A percentile compares a stretch with the other conserved stretches of the same genome.
These are phyloP conservation scores for Isoperla grammatica DNA, from an alignment of 2,888 invertebrate genomes.

Conservation along the genomic window DNA sequence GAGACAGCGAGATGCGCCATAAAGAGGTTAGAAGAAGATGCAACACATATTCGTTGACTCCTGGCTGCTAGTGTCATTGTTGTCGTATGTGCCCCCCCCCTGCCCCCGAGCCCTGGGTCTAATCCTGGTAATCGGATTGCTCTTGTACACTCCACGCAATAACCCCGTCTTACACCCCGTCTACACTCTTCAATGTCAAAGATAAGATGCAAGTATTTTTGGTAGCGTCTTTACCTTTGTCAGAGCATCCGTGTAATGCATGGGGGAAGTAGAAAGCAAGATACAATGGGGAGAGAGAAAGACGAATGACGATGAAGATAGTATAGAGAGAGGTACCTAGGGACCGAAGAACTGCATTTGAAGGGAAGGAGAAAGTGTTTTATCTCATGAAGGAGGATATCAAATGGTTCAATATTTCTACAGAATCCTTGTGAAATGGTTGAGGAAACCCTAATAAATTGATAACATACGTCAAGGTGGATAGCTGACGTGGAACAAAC, in stretches of 20 bases:
- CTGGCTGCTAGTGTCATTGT: constrained; percentile 23
- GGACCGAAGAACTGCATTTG: background rate
- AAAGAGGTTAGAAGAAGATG: background rate
- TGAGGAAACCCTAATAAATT: constrained; percentile 8
- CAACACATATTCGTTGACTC: constrained; percentile 1
- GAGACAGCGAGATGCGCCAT: background rate
- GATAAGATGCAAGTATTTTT: constrained; percentile 12
- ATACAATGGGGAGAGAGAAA: constrained; percentile 16
- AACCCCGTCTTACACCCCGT: background rate
- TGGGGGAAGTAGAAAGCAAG: constrained; percentile 11
- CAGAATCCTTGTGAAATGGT: background rate
- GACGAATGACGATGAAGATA: constrained; percentile 20
- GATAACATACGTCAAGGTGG: background rate
- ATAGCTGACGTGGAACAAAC: background rate
- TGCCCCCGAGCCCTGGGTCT: constrained; percentile 10
- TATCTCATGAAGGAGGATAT: constrained; percentile 15
- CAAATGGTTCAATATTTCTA: constrained; percentile 19
- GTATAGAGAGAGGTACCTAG: constrained; percentile 16
- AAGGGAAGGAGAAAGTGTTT: constrained; percentile 12
- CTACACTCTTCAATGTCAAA: background rate
- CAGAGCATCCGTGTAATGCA: constrained; percentile 15
- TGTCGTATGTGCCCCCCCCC: constrained; percentile 21
- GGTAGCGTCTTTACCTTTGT: constrained; percentile 17
- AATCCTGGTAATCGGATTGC: constrained; percentile 29
- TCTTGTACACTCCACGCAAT: constrained; percentile 11